Evolutionary conservation across 2,113 vertebrate genomes (phyloP), one percentile per base, ranked within the genome.

Genomic region (Ia io): DNA sequence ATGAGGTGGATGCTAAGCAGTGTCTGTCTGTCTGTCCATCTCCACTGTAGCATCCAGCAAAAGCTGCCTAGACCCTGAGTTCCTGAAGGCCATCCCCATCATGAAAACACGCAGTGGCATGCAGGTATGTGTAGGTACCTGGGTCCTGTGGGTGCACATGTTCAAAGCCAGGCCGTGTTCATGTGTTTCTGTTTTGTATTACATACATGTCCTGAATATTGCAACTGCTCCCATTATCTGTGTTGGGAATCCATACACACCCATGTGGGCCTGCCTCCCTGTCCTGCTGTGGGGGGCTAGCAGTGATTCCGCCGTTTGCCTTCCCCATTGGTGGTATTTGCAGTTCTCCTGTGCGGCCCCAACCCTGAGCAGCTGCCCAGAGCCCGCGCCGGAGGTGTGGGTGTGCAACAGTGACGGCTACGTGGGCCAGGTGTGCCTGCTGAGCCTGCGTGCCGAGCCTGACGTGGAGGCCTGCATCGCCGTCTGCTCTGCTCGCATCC

Each of bases 101-200:
- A 99, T 99, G 99, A 99, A 99, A 98, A 99, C 99, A 0, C 98
- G 99, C 40, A 99, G 99, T 0, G 99, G 99, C 79, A 99, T 99
- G 99, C 99, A 99, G 99, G 99, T 99, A 95, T 94, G 93, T 94
- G 14, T 5, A 1, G 10, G n/a, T 40, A 11, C 5, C 49, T 13
- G 70, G 65, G 69, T 6, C 59, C 1, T 0, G 1, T 44, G 49
- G 30, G 37, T 1, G 5, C 3, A 1, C 5, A 2, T 42, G 1
- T 67, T 47, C 82, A 67, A 25, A 90, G 67, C 85, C 63, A 76
- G 25, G 56, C 18, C 0, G 0, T 22, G 42, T 49, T 53, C 56
- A 1, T 56, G 7, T 71, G 67, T 12, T 71, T 67, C 49, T 88
- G 65, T 95, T 86, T 30, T 42, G 18, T 77, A 4, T 74, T 30